Conservation (phyloP, 2,888 invertebrate genomes). For the Caradrina kadenii region DNA sequence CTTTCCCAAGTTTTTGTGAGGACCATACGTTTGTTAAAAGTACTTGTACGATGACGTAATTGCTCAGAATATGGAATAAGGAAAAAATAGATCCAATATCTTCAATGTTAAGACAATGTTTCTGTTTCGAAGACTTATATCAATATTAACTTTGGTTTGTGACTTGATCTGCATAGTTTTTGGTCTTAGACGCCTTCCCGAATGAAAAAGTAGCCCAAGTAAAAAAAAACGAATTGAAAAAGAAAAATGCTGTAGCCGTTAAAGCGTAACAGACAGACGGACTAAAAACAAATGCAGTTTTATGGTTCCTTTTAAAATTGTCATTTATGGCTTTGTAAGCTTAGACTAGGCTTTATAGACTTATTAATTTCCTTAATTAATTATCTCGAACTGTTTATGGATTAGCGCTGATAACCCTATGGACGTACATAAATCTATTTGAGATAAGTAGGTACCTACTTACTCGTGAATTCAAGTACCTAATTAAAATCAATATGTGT, state of each 20-base stretch:
- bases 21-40: constrained; percentile 9
- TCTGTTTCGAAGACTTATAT: too few species aligned
- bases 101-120: too few species aligned
- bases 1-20: constrained; percentile 23
- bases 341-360: background rate
- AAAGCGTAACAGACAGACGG: too few species aligned
- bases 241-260: too few species aligned
- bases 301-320: background rate
- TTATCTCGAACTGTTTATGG: constrained; percentile 31
- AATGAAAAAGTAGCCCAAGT: too few species aligned
- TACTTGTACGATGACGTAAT: background rate
- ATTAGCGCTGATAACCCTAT: constrained; percentile 20
- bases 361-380: constrained; percentile 30
- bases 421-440: constrained; percentile 24
- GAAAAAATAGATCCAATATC: background rate
- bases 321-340: background rate
- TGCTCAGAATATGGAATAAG: background rate
- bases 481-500: constrained; percentile 5
- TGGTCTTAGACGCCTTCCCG: too few species aligned
- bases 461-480: background rate
- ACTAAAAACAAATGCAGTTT: background rate
- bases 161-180: too few species aligned
- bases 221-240: too few species aligned
- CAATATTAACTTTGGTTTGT: too few species aligned
- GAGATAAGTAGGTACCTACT: background rate